Conservation (phyloP, 2,797 vertebrate species). For the Limosa lapponica region DNA sequence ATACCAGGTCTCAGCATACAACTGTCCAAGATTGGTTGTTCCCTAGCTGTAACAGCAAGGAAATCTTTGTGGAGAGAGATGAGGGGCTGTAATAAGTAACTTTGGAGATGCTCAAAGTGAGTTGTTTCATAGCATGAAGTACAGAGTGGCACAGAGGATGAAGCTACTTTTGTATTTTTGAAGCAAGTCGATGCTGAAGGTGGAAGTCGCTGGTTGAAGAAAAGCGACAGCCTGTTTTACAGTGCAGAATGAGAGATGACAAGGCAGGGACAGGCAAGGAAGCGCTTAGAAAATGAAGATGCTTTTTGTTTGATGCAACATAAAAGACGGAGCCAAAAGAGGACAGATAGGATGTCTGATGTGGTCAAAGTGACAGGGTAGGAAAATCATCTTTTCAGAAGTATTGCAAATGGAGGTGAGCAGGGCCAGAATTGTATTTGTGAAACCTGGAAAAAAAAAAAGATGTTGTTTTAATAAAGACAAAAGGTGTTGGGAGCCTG, state of each 20-base stretch:
- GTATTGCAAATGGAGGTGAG: neutral
- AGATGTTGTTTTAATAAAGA: neutral
- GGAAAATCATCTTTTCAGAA: neutral
- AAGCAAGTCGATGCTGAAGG: neutral
- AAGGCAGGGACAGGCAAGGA: neutral
- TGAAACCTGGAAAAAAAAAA: neutral
- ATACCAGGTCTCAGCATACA: neutral
- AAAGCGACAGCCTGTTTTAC: neutral
- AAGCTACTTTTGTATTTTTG: neutral
- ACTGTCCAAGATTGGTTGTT: neutral
- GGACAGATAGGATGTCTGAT: neutral
- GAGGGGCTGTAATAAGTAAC: neutral
- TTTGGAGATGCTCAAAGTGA: neutral
- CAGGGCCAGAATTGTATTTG: neutral
- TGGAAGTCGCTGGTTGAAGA: neutral
- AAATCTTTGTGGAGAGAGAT: neutral
- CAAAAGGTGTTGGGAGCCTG: neutral
- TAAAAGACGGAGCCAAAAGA: neutral
- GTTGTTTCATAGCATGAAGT: neutral
- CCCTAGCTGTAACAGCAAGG: neutral
- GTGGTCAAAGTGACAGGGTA: neutral
- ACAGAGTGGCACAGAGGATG: neutral
- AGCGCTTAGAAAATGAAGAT: neutral
- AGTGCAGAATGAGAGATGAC: neutral
- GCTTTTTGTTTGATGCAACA: slow-evolving; percentile 7